Percentiles rank a stretch among this genome's conserved stretches.
These are phyloP conservation scores for Garrulus glandarius DNA, from an alignment of 2,797 vertebrate genomes.

Conservation along the genomic window DNA sequence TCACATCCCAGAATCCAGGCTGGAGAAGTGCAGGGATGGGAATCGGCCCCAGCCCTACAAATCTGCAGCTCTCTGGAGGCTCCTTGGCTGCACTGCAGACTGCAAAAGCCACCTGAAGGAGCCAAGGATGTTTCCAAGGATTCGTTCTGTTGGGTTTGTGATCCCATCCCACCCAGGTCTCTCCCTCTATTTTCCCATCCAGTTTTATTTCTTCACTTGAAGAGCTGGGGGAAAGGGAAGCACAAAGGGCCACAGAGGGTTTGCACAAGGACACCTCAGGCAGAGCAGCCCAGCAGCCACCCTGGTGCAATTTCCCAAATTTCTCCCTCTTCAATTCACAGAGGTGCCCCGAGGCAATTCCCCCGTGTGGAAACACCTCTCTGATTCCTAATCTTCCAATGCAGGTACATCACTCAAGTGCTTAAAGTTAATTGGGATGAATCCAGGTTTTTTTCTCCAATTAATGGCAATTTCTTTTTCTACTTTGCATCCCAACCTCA, in stretches of 20 bases:
- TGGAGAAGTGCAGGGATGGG: neutral
- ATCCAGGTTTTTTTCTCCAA: neutral
- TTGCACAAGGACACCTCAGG: neutral
- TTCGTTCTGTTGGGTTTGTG: fast-evolving
- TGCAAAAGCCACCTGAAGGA: neutral
- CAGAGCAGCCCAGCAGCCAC: neutral
- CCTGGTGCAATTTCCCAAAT: neutral
- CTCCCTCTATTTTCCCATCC: neutral
- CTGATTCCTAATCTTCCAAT: neutral
- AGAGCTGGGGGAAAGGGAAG: neutral
- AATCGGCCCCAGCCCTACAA: neutral
- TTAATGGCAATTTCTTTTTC: constrained; percentile 13
- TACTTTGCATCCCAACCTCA: neutral
- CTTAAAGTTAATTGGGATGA: neutral
- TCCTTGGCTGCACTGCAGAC: neutral
- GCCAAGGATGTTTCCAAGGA: neutral
- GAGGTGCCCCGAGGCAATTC: neutral
- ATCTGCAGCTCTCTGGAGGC: neutral
- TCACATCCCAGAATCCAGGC: neutral
- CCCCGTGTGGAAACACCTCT: fast-evolving
- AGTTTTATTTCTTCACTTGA: neutral
- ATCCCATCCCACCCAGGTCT: neutral
- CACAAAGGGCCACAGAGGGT: neutral
- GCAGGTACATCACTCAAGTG: neutral
- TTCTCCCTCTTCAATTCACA: neutral